Conservation (phyloP, 37 sponge, comb jelly and placozoan species). For the Aplysina aerophoba region DNA sequence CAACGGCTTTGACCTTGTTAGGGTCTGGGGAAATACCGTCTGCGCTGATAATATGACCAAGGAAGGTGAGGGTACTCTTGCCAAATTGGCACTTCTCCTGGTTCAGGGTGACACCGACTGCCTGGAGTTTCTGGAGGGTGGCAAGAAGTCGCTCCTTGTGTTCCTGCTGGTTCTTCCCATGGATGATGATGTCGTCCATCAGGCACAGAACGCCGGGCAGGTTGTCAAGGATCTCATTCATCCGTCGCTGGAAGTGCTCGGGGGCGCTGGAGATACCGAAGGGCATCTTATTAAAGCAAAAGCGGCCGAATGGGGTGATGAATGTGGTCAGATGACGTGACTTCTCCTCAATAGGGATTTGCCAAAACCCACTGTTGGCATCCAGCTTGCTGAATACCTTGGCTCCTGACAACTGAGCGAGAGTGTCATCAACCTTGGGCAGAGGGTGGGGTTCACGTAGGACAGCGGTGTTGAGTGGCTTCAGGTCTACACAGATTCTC, state of each 20-base stretch:
- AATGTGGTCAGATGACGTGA: constrained; percentile 41
- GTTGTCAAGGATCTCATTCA: constrained; percentile 21
- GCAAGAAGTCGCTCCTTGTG: constrained; percentile 23
- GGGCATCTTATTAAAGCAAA: constrained; percentile 20
- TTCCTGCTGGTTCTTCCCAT: constrained; percentile 31
- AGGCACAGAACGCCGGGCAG: constrained; percentile 40
- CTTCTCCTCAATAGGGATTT: constrained; percentile 22
- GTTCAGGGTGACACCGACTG: constrained; percentile 38
- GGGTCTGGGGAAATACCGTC: no score
- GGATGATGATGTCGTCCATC: constrained; percentile 49
- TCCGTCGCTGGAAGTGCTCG: constrained; percentile 10
- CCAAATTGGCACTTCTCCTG: constrained; percentile 38
- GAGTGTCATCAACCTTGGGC: constrained; percentile 29
- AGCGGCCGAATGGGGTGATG: constrained; percentile 24
- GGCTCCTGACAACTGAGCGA: constrained; percentile 4
- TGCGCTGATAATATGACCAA: constrained; percentile 35
- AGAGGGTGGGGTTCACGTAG: constrained; percentile 36
- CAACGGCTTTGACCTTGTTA: constrained; percentile 16
- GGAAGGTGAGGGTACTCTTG: constrained; percentile 30
- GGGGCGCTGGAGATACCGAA: constrained; percentile 29
- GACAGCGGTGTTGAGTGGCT: constrained; percentile 40
- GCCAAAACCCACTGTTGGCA: constrained; percentile 34
- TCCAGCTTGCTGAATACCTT: constrained; percentile 30
- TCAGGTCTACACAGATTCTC: constrained; percentile 46
- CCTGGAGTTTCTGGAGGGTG: neutral